phyloP scores from a whole-genome alignment of 2,888 invertebrate genomes.

The Agrochola lychnidis region DNA sequence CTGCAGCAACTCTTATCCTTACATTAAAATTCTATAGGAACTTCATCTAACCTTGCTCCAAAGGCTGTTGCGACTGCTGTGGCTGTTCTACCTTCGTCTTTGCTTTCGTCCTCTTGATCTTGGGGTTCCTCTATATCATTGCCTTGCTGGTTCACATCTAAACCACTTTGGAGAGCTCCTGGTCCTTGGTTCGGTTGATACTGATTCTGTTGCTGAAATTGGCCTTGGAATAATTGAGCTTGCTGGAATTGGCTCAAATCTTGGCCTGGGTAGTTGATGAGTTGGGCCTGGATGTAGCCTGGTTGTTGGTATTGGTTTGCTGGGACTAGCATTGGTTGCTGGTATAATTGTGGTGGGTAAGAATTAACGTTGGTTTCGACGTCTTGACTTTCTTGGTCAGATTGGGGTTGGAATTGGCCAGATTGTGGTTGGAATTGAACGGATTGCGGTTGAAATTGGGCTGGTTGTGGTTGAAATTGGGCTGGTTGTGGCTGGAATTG shows the following conservation, averaged over 20 bases:
- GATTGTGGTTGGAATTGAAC: constrained; percentile 50
- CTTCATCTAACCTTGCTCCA: constrained; percentile 82
- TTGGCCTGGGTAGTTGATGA: constrained; percentile 69
- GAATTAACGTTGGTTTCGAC: constrained; percentile 59
- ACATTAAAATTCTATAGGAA: constrained; percentile 70
- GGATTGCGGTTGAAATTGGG: constrained; percentile 61
- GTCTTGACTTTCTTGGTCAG: constrained; percentile 57
- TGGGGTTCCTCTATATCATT: constrained; percentile 80
- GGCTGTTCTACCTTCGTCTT: constrained; percentile 75
- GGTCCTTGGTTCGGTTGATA: constrained; percentile 70
- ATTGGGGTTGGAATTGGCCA: constrained; percentile 44
- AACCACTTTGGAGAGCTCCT: constrained; percentile 81
- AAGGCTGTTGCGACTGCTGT: constrained; percentile 87
- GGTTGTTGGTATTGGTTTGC: constrained; percentile 63
- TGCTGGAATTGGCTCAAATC: constrained; percentile 65
- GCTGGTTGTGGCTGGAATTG: constrained; percentile 61
- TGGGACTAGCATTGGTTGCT: constrained; percentile 59
- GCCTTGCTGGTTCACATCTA: constrained; percentile 83
- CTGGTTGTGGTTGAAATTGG: constrained; percentile 67
- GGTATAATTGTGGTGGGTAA: constrained; percentile 61
- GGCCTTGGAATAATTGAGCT: constrained; percentile 48
- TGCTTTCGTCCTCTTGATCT: constrained; percentile 72
- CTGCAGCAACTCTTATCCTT: constrained; percentile 36
- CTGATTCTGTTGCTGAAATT: constrained; percentile 61
- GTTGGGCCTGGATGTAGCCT: constrained; percentile 69